Evolutionary conservation across 2,888 invertebrate species (phyloP), one percentile per base, ranked within the genome.

Genomic region (Amorpha juglandis): DNA sequence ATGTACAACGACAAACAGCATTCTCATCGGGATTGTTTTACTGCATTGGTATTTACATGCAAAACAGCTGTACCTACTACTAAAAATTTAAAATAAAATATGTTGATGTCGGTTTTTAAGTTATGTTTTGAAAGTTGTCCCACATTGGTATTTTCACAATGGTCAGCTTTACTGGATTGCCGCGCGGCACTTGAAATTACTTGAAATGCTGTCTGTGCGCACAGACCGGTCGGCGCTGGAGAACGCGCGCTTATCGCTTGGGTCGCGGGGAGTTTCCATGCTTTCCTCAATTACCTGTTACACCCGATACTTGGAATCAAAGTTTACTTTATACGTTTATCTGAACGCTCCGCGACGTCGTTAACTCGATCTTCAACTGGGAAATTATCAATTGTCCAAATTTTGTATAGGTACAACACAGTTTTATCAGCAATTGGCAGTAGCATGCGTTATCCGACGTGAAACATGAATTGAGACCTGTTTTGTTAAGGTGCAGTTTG

Each of bases 161-260:
- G 14, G 45, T 6, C 58, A 58, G 42, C 58, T n/a, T 38, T 35
- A 55, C 55, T 55, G 11, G 45, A 14, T 6, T 1, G 27, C 4
- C 27, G 27, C 27, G 27, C 14, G 42, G 58, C 38, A 42, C 58
- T 42, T 19, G 58, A n/a, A n/a, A n/a, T n/a, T 42, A 58, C 58
- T 42, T 42, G 42, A 58, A 58, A 65, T 47, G 48, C 63, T n/a
- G 66, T 63, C 45, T 47, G 63, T 53, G 52, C 33, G 27, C 63
- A 14, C 14, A 66, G 66, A 66, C 66, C 66, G 66, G 66, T 66
- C 51, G 67, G 64, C 64, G 64, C 62, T 67, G 55, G 9, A 50
- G 19, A 19, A 19, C 50, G 45, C 53, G 51, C 35, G 50, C 51
- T 45, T 58, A 38, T 64, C 67, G 48, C 63, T n/a, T 4, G 48